Conservation (phyloP, 2,888 invertebrate species). For the Cabera pusaria region DNA sequence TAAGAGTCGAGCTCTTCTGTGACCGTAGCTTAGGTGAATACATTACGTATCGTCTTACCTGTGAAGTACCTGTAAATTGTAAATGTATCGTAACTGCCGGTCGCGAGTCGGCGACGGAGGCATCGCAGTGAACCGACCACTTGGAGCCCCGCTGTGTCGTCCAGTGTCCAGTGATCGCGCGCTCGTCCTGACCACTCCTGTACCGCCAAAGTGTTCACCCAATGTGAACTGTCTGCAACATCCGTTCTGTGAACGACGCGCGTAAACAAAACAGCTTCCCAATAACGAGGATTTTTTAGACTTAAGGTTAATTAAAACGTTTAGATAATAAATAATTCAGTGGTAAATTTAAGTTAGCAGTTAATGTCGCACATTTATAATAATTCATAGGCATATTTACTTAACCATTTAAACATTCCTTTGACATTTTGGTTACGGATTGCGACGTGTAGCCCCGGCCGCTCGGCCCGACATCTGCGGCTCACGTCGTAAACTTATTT, state of each 20-base stretch:
- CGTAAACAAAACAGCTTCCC: slow-evolving; percentile 73
- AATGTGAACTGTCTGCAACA: slow-evolving; percentile 73
- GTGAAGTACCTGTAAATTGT: slow-evolving; percentile 82
- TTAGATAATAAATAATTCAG: slow-evolving; percentile 76
- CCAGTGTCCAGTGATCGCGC: slow-evolving; percentile 71
- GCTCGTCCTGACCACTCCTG: slow-evolving; percentile 65
- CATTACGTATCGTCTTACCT: slow-evolving; percentile 75
- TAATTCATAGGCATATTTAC: slow-evolving; percentile 82
- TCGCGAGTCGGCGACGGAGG: slow-evolving; percentile 52
- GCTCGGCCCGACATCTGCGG: slow-evolving; percentile 28
- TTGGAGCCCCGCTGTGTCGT: slow-evolving; percentile 47
- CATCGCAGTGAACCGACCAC: slow-evolving; percentile 80
- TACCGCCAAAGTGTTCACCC: slow-evolving; percentile 82
- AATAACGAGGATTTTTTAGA: slow-evolving; percentile 72
- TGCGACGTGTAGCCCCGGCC: slow-evolving; percentile 4
- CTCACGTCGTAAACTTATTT: slow-evolving; percentile 69
- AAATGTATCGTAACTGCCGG: slow-evolving; percentile 70
- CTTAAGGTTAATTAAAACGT: slow-evolving; percentile 73
- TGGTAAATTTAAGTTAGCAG: slow-evolving; percentile 82
- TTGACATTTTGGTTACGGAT: slow-evolving; percentile 73
- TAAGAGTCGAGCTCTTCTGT: slow-evolving; percentile 75
- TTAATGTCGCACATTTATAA: slow-evolving; percentile 73
- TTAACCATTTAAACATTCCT: slow-evolving; percentile 82
- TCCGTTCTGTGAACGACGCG: slow-evolving; percentile 82
- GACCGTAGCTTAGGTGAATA: slow-evolving; percentile 73